Evolutionary conservation across 2,113 vertebrate species (phyloP).

Genomic region (Lepus timidus): DNA sequence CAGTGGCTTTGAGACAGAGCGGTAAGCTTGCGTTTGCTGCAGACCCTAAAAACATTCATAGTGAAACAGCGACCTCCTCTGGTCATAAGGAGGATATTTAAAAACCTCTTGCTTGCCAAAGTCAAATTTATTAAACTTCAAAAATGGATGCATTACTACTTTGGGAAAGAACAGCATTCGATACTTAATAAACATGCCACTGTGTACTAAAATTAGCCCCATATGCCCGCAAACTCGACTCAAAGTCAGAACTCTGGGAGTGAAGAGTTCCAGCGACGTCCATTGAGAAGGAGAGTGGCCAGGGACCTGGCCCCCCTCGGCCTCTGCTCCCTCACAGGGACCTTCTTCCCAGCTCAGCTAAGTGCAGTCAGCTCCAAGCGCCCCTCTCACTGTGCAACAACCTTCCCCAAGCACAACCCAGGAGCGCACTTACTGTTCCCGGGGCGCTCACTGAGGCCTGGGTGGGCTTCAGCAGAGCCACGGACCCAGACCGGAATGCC

Average conservation of each 20-base stretch:
- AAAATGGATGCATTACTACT: neutral
- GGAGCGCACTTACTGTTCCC: neutral
- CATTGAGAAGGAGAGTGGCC: neutral
- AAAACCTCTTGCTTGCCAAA: neutral
- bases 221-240: neutral
- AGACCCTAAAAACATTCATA: neutral
- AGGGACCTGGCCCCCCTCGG: neutral
- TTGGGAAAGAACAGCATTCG: neutral
- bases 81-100: neutral
- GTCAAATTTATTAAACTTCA: neutral
- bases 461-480: neutral
- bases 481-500: neutral
- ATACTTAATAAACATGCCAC: neutral
- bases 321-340: neutral
- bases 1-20: neutral
- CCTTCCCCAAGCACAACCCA: neutral
- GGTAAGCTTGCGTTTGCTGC: rapidly evolving
- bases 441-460: rapidly evolving
- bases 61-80: conserved; percentile 60
- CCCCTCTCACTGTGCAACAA: neutral
- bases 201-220: neutral
- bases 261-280: neutral
- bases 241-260: neutral
- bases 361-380: neutral
- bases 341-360: neutral